Percentiles rank a stretch among this genome's conserved stretches.
Conservation (phyloP, 2,888 invertebrate species). For the Pedicia rivosa region DNA sequence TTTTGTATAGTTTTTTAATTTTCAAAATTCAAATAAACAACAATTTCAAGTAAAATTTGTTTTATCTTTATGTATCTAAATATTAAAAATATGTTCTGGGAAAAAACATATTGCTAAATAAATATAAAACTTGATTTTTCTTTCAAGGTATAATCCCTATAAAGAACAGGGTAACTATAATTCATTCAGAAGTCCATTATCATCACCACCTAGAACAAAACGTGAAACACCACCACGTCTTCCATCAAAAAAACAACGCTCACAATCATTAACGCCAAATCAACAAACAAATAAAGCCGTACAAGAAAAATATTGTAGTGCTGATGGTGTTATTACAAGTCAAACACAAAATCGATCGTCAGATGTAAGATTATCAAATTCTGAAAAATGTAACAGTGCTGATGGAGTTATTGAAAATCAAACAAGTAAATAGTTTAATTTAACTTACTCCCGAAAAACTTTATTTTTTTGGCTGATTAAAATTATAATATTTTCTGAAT, state of each 20-base stretch:
- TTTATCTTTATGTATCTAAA: too few species aligned
- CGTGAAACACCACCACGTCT: conserved; percentile 33
- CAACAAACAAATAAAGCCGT: conserved; percentile 21
- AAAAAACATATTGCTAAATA: too few species aligned
- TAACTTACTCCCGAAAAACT: not conserved
- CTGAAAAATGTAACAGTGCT: conserved; percentile 47
- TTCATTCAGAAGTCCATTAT: conserved; percentile 33
- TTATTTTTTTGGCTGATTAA: too few species aligned
- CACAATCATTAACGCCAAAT: conserved; percentile 60
- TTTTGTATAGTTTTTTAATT: too few species aligned
- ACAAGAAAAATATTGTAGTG: conserved; percentile 49
- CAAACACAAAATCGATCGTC: not conserved
- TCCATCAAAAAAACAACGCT: conserved; percentile 50
- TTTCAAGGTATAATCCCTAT: conserved; percentile 19
- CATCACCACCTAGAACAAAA: conserved; percentile 38
- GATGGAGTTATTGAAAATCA: conserved; percentile 47
- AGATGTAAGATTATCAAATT: conserved; percentile 5
- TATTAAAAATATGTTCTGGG: too few species aligned
- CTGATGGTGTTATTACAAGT: conserved; percentile 46
- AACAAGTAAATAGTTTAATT: conserved; percentile 10
- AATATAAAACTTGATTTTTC: too few species aligned
- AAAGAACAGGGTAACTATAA: conserved; percentile 18
- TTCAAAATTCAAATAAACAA: too few species aligned
- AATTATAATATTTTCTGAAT: too few species aligned
- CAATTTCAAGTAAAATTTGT: too few species aligned